These are phyloP conservation scores for Enteromius fasciolatus DNA, from an alignment of 2,797 vertebrate genomes.

Conservation along the genomic window DNA sequence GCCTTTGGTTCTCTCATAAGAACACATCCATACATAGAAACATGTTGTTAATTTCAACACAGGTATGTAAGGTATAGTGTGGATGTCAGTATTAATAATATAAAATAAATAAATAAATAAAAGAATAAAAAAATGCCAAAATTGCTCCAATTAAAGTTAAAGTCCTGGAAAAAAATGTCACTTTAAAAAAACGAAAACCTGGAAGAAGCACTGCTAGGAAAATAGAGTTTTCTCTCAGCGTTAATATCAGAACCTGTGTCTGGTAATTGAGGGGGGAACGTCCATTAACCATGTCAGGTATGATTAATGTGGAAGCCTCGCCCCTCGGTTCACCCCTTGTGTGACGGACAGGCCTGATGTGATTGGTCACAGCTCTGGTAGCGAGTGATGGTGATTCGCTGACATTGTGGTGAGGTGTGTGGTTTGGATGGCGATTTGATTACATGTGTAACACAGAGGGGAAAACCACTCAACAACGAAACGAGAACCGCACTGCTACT, in stretches of 20 bases:
- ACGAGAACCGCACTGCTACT: constrained; percentile 53
- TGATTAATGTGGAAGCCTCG: constrained; percentile 63
- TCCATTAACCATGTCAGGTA: constrained; percentile 57
- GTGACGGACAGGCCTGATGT: constrained; percentile 51
- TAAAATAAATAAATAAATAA: too few species aligned
- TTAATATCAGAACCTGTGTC: constrained; percentile 55
- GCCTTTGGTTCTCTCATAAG: background rate
- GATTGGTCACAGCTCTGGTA: constrained; percentile 59
- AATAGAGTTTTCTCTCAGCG: constrained; percentile 57
- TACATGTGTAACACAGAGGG: constrained; percentile 67
- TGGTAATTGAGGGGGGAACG: constrained; percentile 55
- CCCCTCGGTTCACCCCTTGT: constrained; percentile 49
- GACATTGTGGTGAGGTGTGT: constrained; percentile 67
- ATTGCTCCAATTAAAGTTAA: background rate
- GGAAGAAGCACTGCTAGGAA: constrained; percentile 42
- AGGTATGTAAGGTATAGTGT: background rate
- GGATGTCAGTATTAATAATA: constrained; percentile 18
- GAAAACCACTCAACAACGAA: constrained; percentile 59
- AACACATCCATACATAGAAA: background rate
- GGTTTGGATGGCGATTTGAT: constrained; percentile 67
- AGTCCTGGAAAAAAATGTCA: constrained; percentile 6
- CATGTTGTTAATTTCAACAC: background rate
- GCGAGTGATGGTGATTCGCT: constrained; percentile 58
- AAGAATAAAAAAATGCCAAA: background rate
- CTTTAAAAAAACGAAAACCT: constrained; percentile 29